Conservation (phyloP, 2,797 vertebrate genomes). For the Leucoraja ocellata region DNA sequence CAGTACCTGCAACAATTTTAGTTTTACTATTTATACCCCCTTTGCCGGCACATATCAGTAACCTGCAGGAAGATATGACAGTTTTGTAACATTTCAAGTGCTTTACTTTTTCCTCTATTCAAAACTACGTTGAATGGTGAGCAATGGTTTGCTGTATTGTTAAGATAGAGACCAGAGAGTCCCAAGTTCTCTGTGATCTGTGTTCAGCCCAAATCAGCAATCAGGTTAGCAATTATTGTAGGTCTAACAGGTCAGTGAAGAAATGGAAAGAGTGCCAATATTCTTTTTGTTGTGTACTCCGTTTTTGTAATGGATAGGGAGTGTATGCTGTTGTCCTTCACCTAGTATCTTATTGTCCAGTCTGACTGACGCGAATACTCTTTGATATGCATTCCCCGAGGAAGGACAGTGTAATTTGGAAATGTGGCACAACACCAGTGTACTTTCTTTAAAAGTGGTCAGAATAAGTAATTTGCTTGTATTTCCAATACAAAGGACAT, state of each 20-base stretch:
- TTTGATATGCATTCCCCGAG: not conserved
- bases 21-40: constrained; percentile 20
- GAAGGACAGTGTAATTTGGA: not conserved
- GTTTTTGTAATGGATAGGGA: not conserved
- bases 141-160: not conserved
- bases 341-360: not conserved
- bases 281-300: not conserved
- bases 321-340: not conserved
- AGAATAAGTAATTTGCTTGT: not conserved
- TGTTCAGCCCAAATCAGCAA: not conserved
- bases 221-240: not conserved
- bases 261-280: not conserved
- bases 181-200: too few relatives aligned
- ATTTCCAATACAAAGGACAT: not conserved
- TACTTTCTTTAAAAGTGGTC: not conserved
- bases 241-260: not conserved
- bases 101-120: not conserved
- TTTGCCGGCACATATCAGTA: constrained; percentile 7
- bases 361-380: not conserved
- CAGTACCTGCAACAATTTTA: not conserved
- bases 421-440: not conserved
- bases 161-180: not conserved
- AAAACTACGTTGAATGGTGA: not conserved
- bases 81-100: not conserved
- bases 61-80: not conserved